Conservation (phyloP, 2,797 vertebrate genomes). For the Takifugu ocellatus region DNA sequence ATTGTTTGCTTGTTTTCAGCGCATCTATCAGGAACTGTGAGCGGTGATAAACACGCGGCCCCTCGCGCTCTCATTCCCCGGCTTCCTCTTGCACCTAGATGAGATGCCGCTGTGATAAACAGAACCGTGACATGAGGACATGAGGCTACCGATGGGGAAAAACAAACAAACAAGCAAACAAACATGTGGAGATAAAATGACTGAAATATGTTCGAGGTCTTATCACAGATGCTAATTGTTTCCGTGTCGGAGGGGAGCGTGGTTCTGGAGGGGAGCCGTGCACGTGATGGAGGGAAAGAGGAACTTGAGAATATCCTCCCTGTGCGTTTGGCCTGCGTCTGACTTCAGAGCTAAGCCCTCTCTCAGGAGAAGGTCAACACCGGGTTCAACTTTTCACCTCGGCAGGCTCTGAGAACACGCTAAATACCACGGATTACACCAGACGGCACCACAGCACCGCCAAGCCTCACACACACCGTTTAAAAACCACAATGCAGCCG, state of each 20-base stretch:
- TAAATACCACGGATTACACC: conserved; percentile 61
- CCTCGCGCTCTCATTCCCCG: conserved; percentile 59
- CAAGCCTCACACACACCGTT: conserved; percentile 33
- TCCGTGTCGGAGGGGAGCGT: conserved; percentile 57
- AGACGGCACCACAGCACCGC: conserved; percentile 43
- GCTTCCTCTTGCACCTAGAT: conserved; percentile 58
- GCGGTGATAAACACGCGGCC: conserved; percentile 73
- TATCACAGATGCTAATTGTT: conserved; percentile 76
- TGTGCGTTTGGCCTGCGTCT: conserved; percentile 65
- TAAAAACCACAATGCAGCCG: conserved; percentile 22
- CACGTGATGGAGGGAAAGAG: conserved; percentile 55
- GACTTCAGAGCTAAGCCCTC: conserved; percentile 69
- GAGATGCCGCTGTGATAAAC: conserved; percentile 68
- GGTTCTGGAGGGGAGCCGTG: conserved; percentile 21
- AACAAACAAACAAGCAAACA: conserved; percentile 75
- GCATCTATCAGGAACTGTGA: conserved; percentile 71
- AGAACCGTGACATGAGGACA: conserved; percentile 62
- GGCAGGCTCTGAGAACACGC: conserved; percentile 61
- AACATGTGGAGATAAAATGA: conserved; percentile 61
- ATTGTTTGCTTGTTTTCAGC: conserved; percentile 74
- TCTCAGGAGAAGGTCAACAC: conserved; percentile 72
- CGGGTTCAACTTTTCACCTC: conserved; percentile 77
- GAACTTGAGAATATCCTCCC: conserved; percentile 75
- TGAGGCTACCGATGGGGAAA: conserved; percentile 44
- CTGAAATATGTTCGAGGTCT: conserved; percentile 74